These are phyloP conservation scores for Nymphalis io DNA, from an alignment of 1,140 invertebrate species.

Conservation along the genomic window DNA sequence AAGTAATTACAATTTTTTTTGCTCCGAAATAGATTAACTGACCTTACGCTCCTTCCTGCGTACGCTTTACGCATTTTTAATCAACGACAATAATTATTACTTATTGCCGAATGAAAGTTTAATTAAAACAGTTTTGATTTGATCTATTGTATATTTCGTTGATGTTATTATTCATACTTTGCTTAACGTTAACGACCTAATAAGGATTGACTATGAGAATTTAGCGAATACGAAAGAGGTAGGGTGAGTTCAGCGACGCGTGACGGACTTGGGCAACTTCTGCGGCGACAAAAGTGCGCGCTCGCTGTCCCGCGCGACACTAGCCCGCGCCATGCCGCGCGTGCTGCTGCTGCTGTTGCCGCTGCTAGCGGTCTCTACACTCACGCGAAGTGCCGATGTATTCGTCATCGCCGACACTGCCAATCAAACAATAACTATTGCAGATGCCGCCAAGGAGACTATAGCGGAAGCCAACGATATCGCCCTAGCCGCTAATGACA, in stretches of 20 bases:
- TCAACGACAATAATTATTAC: background rate
- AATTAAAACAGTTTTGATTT: background rate
- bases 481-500: constrained; percentile 35
- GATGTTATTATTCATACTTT: constrained; percentile 13
- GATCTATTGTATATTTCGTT: constrained; percentile 6
- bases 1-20: too few relatives aligned
- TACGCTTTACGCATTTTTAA: background rate
- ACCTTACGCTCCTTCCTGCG: background rate
- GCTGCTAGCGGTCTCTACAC: constrained; percentile 40
- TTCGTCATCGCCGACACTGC: constrained; percentile 48
- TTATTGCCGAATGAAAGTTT: background rate
- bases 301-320: constrained; percentile 60
- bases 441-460: constrained; percentile 40
- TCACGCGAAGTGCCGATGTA: constrained; percentile 40
- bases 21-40: background rate
- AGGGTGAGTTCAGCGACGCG: constrained; percentile 43
- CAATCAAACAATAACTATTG: constrained; percentile 38
- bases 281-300: constrained; percentile 62
- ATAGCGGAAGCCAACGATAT: constrained; percentile 40
- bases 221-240: constrained; percentile 26
- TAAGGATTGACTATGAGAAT: constrained; percentile 28
- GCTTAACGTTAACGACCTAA: constrained; percentile 14
- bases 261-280: constrained; percentile 61
- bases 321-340: constrained; percentile 70
- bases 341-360: constrained; percentile 51